Base-by-base conservation (phyloP, 2,113 vertebrate genomes). In the Pundamilia nyererei region DNA sequence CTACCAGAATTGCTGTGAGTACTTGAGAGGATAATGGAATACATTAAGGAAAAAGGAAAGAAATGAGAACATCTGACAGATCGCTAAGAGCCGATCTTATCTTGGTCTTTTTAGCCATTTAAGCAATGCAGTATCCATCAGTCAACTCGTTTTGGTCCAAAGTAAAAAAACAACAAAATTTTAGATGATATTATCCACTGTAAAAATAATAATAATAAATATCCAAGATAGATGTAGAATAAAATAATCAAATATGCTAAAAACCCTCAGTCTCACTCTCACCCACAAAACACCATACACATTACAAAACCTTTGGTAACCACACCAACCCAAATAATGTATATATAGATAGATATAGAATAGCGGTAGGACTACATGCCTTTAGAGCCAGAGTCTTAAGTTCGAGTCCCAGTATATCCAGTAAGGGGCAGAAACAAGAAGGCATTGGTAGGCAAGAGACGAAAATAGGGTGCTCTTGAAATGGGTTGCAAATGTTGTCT, bases 231-330 rank as follows among this genome's bases (percentile, higher is more conserved):
- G 33, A 40, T 68, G 19, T 40, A 13, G 1, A 68, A 40, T 68
- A 40, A 40, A 21, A 68, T 68, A 4, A 40, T 40, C 19, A 68
- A 68, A 40, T 68, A 68, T 40, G 33, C 11, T 5, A 65, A 65
- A 65, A 65, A 1, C 60, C 31, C 0, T 35, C 17, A n/a, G 60
- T n/a, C 9, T 19, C 62, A 65, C 11, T 38, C 19, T n/a, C 62
- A 38, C 19, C 11, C 33, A 35, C 4, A 65, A 35, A 65, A 65
- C 33, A 65, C 15, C 17, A 65, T 5, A 65, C 31, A 0, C 19
- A 12, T 65, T 65, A 65, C 60, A 40, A 68, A 68, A 38, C 29
- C 29, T 0, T 60, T 60, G 56, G 29, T 60, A 60, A 62, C 15
- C 56, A 60, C 56, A 33, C 2, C 56, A 3, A 60, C 56, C 56